Conservation (phyloP, 2,797 vertebrate species). For the Mus spretus region DNA sequence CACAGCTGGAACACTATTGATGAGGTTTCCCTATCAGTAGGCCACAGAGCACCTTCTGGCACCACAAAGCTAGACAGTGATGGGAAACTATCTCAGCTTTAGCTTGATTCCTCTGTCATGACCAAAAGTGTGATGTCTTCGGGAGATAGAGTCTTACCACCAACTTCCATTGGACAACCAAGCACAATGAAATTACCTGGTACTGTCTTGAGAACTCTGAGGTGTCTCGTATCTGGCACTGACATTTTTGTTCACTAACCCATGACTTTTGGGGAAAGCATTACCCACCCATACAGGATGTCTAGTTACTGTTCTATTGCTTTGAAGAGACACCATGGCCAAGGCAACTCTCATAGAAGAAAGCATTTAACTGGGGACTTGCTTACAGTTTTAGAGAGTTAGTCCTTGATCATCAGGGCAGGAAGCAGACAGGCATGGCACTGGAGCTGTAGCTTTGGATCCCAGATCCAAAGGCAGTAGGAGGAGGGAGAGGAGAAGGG, state of each 20-base stretch:
- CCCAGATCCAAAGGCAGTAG: not conserved
- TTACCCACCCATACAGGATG: not conserved
- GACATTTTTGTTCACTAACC: not conserved
- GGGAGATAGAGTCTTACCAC: not conserved
- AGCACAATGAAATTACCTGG: not conserved
- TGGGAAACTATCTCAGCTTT: not conserved
- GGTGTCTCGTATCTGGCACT: not conserved
- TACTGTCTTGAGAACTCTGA: not conserved
- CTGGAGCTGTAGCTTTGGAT: not conserved
- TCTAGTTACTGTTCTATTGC: not conserved
- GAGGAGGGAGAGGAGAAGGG: too few relatives aligned
- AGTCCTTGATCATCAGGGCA: not conserved
- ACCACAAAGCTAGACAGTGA: not conserved
- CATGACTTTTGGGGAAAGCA: not conserved
- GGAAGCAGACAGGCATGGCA: not conserved
- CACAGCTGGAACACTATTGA: not conserved
- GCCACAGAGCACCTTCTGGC: not conserved
- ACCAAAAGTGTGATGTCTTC: not conserved
- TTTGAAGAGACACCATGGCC: not conserved
- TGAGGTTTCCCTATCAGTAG: not conserved
- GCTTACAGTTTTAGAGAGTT: not conserved
- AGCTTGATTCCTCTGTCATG: not conserved
- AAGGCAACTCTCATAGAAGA: not conserved
- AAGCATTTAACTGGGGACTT: not conserved
- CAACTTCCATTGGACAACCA: not conserved